Base-by-base conservation (phyloP, 2,888 invertebrate species). In the Amphimallon solstitiale region DNA sequence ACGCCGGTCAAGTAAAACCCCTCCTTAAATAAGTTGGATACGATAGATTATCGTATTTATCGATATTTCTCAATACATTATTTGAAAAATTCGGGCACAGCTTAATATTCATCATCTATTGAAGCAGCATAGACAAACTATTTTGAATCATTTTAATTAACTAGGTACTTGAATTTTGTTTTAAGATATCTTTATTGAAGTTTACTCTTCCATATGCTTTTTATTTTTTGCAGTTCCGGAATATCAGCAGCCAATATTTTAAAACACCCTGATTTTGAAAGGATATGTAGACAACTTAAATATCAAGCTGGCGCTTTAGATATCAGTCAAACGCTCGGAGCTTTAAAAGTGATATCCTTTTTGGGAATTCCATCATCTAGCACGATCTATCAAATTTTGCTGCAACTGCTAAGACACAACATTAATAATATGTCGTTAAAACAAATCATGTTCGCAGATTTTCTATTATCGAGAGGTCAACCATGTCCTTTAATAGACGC, bases 401-500 rank as follows among this genome's bases (percentile, higher is more conserved):
- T 92, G 9, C 89, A 91, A 75, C 80, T 90, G 38, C 78, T 92
- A 12, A 80, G 89, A 46, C 83, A 85, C 60, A 85, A 86, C 68
- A 83, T 91, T 9, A 90, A 91, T 77, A 76, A 85, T 40, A 75
- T 92, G 9, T 85, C 82, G 67, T 77, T 90, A 17, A 80, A 85
- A 2, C 87, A 91, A 72, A 86, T 91, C 29, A 85, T 88, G 73
- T 89, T 89, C 75, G 62, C 90, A 12, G 85, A 89, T 75, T 88
- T 86, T 74, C 72, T 91, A 5, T 75, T 92, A 0, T 75, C 78
- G 1, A 59, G 61, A 52, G 83, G 84, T 66, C 85, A 86, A 52
- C 81, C 85, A 40, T 85, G 84, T 10, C 87, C 90, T 63, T 79
- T 92, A 19, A 84, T 87, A 0, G 88, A 89, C 35, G 90, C 90